phyloP scores from a whole-genome alignment of 2,113 vertebrate genomes.

The Vimba vimba region DNA sequence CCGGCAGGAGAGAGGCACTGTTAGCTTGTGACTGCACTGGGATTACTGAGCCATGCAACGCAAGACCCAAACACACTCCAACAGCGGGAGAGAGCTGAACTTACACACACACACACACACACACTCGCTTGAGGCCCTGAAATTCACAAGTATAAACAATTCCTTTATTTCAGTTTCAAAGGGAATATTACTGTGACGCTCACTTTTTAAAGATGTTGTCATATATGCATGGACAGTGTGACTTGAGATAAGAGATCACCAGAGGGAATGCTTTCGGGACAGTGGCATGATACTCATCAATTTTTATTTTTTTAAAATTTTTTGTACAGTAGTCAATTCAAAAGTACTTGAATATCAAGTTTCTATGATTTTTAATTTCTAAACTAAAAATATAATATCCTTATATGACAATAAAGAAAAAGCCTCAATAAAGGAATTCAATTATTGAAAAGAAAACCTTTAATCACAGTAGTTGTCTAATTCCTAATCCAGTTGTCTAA shows the following conservation, averaged over 20 bases:
- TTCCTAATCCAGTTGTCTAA: background rate
- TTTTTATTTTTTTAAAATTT: background rate
- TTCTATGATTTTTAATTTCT: background rate
- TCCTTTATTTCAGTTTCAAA: slow-evolving; percentile 32
- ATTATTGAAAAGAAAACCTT: background rate
- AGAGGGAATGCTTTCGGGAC: background rate
- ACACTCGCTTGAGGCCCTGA: background rate
- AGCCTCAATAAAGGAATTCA: background rate
- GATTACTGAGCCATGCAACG: slow-evolving; percentile 54
- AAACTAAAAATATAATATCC: too few species aligned
- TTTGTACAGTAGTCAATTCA: too few species aligned
- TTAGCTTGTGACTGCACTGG: slow-evolving; percentile 67
- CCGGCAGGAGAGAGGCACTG: slow-evolving; percentile 61
- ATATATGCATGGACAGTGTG: background rate
- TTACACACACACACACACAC: slow-evolving; percentile 9
- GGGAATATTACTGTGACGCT: background rate
- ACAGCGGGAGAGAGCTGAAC: background rate
- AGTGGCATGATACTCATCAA: background rate
- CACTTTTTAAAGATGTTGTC: slow-evolving; percentile 1
- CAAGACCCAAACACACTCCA: slow-evolving; percentile 22
- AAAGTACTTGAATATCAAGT: too few species aligned
- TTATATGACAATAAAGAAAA: background rate
- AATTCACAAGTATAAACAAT: slow-evolving; percentile 33
- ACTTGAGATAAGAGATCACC: slow-evolving; percentile 1
- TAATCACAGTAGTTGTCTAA: background rate